Percentiles rank a stretch among this genome's conserved stretches.
These are phyloP conservation scores for Protosalanx chinensis DNA, from an alignment of 2,797 vertebrate species.

Conservation along the genomic window DNA sequence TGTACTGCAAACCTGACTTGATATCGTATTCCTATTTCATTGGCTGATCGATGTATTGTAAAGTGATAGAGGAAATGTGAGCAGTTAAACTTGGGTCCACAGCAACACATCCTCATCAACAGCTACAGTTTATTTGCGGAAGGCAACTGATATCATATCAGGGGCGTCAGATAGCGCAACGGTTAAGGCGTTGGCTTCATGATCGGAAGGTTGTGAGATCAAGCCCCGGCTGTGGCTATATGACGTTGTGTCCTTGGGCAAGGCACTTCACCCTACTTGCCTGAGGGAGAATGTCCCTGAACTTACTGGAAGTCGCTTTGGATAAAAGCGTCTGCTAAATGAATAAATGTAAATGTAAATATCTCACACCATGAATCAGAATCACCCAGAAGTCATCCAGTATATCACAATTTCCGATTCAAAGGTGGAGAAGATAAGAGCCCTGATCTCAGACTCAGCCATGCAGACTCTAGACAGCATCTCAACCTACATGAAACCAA, in stretches of 20 bases:
- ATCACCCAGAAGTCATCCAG: background rate
- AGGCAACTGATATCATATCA: background rate
- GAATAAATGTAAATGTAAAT: too few relatives aligned
- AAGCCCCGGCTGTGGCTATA: too few relatives aligned
- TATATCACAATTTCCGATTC: slow-evolving; percentile 7
- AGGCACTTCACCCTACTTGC: too few relatives aligned
- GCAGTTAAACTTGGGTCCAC: background rate
- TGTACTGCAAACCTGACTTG: too few relatives aligned
- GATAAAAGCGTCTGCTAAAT: too few relatives aligned
- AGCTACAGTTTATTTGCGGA: background rate
- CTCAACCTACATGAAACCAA: slow-evolving; percentile 3
- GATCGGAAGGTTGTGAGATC: too few relatives aligned
- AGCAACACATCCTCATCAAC: background rate
- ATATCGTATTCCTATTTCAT: too few relatives aligned
- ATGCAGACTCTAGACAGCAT: background rate
- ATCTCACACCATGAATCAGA: background rate
- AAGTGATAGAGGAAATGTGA: background rate
- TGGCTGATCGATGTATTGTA: background rate
- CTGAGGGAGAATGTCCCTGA: too few relatives aligned
- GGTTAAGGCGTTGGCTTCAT: too few relatives aligned
- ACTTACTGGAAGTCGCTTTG: too few relatives aligned
- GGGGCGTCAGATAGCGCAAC: too few relatives aligned
- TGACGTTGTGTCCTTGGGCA: too few relatives aligned
- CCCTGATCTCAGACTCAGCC: background rate
- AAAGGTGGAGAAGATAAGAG: background rate